Base-by-base conservation (phyloP, 2,888 invertebrate genomes). In the Caprella mutica region DNA sequence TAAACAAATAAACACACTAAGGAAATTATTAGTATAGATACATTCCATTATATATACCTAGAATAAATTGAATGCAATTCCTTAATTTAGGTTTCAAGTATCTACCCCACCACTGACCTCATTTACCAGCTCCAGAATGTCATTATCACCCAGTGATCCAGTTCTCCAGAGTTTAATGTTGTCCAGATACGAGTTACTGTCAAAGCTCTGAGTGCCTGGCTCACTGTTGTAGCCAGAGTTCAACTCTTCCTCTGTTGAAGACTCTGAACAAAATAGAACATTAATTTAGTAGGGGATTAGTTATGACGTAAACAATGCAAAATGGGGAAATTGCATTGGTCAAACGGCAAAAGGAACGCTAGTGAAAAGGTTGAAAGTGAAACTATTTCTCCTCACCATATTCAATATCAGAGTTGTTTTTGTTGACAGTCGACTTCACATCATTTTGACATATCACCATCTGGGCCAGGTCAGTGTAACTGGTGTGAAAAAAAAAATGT, bases 381-480 rank as follows among this genome's bases (percentile, higher is more conserved):
- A n/a, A n/a, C n/a, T n/a, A n/a, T n/a, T n/a, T n/a, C n/a, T n/a
- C n/a, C n/a, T n/a, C n/a, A n/a, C n/a, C n/a, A n/a, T n/a, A n/a
- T n/a, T n/a, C n/a, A n/a, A n/a, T n/a, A n/a, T n/a, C n/a, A n/a
- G n/a, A n/a, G n/a, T n/a, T n/a, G n/a, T n/a, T n/a, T n/a, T n/a
- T n/a, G n/a, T n/a, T n/a, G n/a, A n/a, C n/a, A n/a, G n/a, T n/a
- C n/a, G n/a, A n/a, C n/a, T n/a, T n/a, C n/a, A n/a, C n/a, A n/a
- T n/a, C n/a, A n/a, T n/a, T n/a, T n/a, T n/a, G n/a, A 30, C 26
- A 3, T 29, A 90, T 90, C 51, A 92, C 89, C 82, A 91, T 89
- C 74, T 90, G 89, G 0, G 92, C 91, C 58, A 92, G 76, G 76
- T 92, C 91, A 48, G 90, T 91, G 75, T 91, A 92, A 40, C 51